Evolutionary conservation across 2,113 vertebrate species (phyloP).

Genomic region (Phalacrocorax brasilianus): DNA sequence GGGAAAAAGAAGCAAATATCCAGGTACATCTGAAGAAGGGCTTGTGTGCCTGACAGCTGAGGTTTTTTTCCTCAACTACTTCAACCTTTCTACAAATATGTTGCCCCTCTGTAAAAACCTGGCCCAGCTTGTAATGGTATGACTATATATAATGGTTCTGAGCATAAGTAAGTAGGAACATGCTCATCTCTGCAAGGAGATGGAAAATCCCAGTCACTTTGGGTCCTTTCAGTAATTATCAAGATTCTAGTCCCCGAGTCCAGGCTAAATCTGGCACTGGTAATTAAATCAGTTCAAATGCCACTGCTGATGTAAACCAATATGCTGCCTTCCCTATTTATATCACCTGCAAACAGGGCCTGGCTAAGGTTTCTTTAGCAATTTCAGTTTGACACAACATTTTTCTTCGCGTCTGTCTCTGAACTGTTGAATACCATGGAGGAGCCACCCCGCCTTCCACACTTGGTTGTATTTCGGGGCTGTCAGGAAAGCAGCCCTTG

Average conservation of each 20-base stretch:
- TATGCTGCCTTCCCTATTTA: conserved; percentile 70
- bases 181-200: conserved; percentile 33
- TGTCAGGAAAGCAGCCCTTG: conserved; percentile 50
- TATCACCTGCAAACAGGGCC: conserved; percentile 67
- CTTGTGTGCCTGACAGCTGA: background rate
- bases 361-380: conserved; percentile 68
- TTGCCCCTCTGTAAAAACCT: conserved; percentile 30
- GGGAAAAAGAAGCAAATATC: background rate
- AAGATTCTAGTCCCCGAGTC: conserved; percentile 66
- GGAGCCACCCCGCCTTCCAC: conserved; percentile 28
- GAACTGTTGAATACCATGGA: conserved; percentile 57
- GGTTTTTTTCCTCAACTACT: background rate
- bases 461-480: conserved; percentile 6
- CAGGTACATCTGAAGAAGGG: conserved; percentile 1
- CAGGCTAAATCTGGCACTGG: conserved; percentile 69
- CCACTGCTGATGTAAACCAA: conserved; percentile 69
- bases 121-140: conserved; percentile 12
- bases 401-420: conserved; percentile 69
- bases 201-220: conserved; percentile 62
- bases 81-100: conserved; percentile 46
- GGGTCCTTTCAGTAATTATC: conserved; percentile 67
- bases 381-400: conserved; percentile 68
- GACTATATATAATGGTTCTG: conserved; percentile 57
- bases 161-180: conserved; percentile 60
- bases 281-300: conserved; percentile 72